A percentile compares a stretch with the other conserved stretches of the same genome.
These are phyloP conservation scores for Rapana venosa DNA, from an alignment of 2,888 invertebrate species.

Conservation along the genomic window DNA sequence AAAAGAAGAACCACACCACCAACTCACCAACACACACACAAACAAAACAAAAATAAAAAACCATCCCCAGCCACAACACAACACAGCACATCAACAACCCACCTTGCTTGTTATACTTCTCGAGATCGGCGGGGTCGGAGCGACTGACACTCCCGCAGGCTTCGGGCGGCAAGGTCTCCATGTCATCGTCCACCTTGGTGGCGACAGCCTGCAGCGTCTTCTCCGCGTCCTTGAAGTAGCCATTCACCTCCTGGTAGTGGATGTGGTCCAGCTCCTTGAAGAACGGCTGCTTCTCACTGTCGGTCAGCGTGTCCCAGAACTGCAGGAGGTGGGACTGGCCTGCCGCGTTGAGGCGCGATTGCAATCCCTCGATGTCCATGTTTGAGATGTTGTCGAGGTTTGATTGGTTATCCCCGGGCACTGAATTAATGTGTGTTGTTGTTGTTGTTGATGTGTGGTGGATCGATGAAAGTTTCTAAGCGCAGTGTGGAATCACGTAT, in stretches of 20 bases:
- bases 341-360: constrained; percentile 80
- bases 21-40: too few species aligned
- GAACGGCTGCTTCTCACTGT: constrained; percentile 83
- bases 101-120: constrained; percentile 86
- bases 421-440: neutral
- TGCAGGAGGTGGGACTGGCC: constrained; percentile 90
- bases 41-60: too few species aligned
- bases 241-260: constrained; percentile 85
- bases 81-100: constrained; percentile 36
- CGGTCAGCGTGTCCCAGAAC: constrained; percentile 87
- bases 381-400: neutral
- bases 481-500: neutral
- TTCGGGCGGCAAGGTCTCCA: constrained; percentile 89
- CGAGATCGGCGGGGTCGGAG: constrained; percentile 83
- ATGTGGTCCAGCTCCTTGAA: constrained; percentile 82
- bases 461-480: neutral
- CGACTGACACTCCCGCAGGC: constrained; percentile 87
- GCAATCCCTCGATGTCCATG: neutral
- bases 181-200: constrained; percentile 87
- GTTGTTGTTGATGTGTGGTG: neutral
- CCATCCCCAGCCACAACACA: too few species aligned
- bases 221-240: constrained; percentile 82
- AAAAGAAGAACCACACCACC: too few species aligned
- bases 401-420: too few species aligned
- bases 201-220: constrained; percentile 54